These are phyloP conservation scores for Magallana ariakensis DNA, from an alignment of 1,140 invertebrate species.

Conservation along the genomic window DNA sequence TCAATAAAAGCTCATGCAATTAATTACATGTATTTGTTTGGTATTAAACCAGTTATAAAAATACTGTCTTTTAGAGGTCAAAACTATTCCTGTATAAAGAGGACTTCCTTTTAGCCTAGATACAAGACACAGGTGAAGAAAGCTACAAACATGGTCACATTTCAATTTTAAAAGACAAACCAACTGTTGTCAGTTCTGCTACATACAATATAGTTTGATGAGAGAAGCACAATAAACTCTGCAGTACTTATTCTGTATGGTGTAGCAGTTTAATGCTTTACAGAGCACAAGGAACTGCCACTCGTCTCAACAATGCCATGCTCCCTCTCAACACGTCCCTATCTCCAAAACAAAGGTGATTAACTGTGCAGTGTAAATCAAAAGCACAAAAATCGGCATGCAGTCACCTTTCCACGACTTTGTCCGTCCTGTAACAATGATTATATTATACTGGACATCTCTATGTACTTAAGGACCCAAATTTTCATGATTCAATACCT, in stretches of 20 bases:
- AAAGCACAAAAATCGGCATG: constrained; percentile 35
- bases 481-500: neutral
- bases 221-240: constrained; percentile 5
- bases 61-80: neutral
- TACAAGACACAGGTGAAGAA: no score
- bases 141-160: no score
- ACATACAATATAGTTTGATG: neutral
- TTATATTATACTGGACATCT: no score
- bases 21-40: neutral
- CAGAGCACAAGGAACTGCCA: neutral
- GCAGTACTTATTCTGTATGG: neutral
- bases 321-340: neutral
- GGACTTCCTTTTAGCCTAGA: no score
- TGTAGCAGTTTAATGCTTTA: neutral
- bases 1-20: constrained; percentile 1
- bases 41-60: neutral
- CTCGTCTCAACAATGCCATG: constrained; percentile 5
- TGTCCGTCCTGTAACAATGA: constrained; percentile 27
- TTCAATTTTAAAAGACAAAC: neutral
- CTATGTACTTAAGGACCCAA: neutral
- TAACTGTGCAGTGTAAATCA: constrained; percentile 33
- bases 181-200: neutral
- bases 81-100: neutral
- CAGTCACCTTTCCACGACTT: constrained; percentile 36
- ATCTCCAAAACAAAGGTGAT: constrained; percentile 2